Evolutionary conservation across 1,140 invertebrate species (phyloP), one percentile per base, ranked within the genome.

Genomic region (Orchestia grillus): DNA sequence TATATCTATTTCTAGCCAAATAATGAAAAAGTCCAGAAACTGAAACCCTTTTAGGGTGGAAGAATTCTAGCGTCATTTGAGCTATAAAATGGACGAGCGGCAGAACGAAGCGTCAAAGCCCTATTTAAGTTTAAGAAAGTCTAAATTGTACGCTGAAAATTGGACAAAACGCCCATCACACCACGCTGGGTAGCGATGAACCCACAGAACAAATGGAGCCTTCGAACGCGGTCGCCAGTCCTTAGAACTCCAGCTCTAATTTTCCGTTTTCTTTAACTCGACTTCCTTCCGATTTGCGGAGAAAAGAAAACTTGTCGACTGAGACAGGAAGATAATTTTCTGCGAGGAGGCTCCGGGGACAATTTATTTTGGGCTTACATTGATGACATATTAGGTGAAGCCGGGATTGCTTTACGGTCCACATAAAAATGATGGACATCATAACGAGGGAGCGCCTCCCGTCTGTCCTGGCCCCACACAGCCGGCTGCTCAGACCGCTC

Each of bases 311-410:
- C 36, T 94, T 94, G 16, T 47, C 92, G 92, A 47, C 44, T 40
- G 44, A 47, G 92, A 94, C 92, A 94, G 92, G 92, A 94, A 94
- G 92, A 94, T 47, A 94, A 94, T 94, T 94, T 94, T 94, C 92
- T 94, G 92, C 43, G 92, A 40, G 92, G 44, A 94, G 40, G 92
- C 92, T 94, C 44, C 43, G 44, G 44, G 44, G 92, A 94, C 92
- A 94, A 94, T 94, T 94, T 94, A 94, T 94, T 94, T 94, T 94
- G 92, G 44, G 92, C 43, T 94, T 94, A 94, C 92, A 45, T 94
- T 94, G 92, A 94, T 94, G 92, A 94, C 92, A 94, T 94, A 94
- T 94, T 94, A 44, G 92, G 92, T 44, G 44, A 36, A 94, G 92
- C 43, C 44, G 92, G 92, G 92, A 94, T 94, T 94, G 92, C 92